Percentiles rank a stretch among this genome's conserved stretches.
Conservation (phyloP, 2,113 vertebrate species). For the Andinoacara biseriatus region DNA sequence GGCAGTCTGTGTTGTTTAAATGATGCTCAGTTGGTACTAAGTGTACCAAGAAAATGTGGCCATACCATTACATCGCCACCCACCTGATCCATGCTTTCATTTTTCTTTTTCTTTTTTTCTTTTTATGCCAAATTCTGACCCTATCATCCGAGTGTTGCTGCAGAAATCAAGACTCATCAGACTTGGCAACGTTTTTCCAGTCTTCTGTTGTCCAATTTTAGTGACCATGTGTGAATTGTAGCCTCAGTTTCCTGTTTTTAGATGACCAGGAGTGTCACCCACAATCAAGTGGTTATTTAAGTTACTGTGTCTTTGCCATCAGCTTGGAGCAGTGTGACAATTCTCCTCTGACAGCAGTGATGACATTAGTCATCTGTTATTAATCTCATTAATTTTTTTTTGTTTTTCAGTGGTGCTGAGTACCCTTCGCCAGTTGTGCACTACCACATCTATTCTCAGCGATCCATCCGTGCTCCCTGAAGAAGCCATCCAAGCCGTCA, state of each 20-base stretch:
- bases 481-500: slow-evolving; percentile 86
- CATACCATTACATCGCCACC: neutral
- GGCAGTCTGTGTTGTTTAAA: neutral
- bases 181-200: neutral
- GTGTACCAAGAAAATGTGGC: neutral
- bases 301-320: no score
- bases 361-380: neutral
- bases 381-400: slow-evolving; percentile 10
- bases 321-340: no score
- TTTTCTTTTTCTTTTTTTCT: neutral
- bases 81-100: neutral
- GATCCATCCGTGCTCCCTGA: slow-evolving; percentile 87
- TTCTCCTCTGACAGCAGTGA: no score
- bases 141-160: neutral
- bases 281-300: no score
- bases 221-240: neutral
- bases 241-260: neutral
- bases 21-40: neutral
- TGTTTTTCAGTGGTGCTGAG: slow-evolving; percentile 86
- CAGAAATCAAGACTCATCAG: neutral
- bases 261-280: neutral
- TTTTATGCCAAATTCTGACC: neutral
- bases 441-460: slow-evolving; percentile 88
- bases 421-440: slow-evolving; percentile 89
- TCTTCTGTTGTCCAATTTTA: neutral